Evolutionary conservation across 2,888 invertebrate genomes (phyloP), one percentile per base, ranked within the genome.

Genomic region (Lasius fuliginosus): DNA sequence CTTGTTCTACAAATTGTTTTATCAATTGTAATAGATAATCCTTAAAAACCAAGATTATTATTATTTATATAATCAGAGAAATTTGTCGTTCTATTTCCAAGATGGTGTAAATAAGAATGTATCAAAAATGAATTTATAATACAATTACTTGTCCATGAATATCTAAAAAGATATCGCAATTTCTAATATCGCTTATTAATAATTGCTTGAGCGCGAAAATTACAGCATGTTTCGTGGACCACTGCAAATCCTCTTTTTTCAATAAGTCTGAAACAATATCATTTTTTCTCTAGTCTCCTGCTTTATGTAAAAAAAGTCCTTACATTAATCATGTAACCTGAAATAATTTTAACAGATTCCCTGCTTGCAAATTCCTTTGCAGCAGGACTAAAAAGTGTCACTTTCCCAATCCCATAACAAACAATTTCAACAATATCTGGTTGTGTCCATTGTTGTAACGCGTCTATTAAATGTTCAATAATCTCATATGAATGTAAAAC

Each of bases 331-430:
- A 3, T 1, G 4, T 18, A 69, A 87, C 88, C 81, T 76, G 88
- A 56, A 23, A 85, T 56, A 36, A 62, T 68, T 6, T 58, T 33
- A 2, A 74, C 18, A 56, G 46, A 67, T 42, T 85, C 62, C 64
- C 73, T 68, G 0, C 11, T 86, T 0, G 88, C 86, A n/a, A 94
- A 85, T 83, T 92, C 89, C n/a, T 89, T 83, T 6, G 91, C 91
- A 3, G 93, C 92, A 30, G 85, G 86, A 33, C 73, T 79, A 68
- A 91, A 87, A 8, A 88, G 84, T n/a, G 89, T 75, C 93, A 94
- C 94, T 82, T 87, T 90, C 3, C 90, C 92, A 60, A 94, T 89
- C 6, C 92, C 93, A 3, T 77, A 87, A 81, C 92, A 93, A 86
- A 84, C 88, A 12, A 88, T 87, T 73, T 90, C 87, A 18, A 77